These are phyloP conservation scores for Tenrec ecaudatus DNA, from an alignment of 2,113 vertebrate species.

Conservation along the genomic window DNA sequence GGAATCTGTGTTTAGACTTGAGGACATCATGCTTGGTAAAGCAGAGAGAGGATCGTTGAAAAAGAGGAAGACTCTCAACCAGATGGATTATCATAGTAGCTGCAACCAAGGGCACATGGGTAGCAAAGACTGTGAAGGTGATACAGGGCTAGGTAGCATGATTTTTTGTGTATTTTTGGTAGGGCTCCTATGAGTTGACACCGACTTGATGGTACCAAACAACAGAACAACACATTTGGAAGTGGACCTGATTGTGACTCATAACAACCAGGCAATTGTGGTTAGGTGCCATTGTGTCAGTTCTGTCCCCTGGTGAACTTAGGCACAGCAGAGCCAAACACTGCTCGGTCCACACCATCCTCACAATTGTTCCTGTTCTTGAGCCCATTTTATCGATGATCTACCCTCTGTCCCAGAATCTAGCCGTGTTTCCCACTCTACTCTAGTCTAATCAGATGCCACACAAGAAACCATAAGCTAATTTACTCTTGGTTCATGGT, in stretches of 20 bases:
- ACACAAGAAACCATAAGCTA: conserved; percentile 19
- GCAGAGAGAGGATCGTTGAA: no score
- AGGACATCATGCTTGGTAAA: no score
- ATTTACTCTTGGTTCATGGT: neutral
- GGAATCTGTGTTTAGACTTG: no score
- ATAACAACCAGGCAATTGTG: no score
- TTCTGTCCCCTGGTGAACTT: no score
- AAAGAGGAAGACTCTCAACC: no score
- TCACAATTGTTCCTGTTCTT: no score
- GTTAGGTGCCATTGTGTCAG: no score
- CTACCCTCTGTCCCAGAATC: neutral
- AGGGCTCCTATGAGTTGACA: neutral
- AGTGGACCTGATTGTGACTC: neutral
- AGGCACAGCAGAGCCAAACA: no score
- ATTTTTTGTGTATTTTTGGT: neutral
- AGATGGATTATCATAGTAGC: no score
- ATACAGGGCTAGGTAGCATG: neutral
- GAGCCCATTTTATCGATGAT: neutral
- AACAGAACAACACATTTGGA: neutral
- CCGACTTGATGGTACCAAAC: neutral
- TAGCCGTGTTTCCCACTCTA: neutral
- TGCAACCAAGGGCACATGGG: no score
- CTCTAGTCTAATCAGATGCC: conserved; percentile 20
- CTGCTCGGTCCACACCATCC: no score
- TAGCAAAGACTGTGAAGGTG: neutral